Evolutionary conservation across 1,140 invertebrate species (phyloP), one percentile per base, ranked within the genome.

Genomic region (Batillaria attramentaria): DNA sequence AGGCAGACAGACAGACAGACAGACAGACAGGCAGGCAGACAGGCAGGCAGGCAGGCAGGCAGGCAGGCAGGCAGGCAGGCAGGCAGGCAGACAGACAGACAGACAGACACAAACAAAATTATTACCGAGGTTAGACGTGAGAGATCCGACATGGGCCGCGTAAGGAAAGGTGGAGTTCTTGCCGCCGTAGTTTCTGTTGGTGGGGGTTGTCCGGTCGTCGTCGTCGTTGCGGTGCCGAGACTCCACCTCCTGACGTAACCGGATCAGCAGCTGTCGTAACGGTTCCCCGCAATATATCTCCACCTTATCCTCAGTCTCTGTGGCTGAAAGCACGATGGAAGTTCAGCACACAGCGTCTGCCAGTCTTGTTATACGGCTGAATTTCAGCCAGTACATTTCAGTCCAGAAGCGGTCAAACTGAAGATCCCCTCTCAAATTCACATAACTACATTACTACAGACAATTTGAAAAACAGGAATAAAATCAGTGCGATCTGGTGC

Each of bases 241-340:
- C 57, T 80, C 76, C 35, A 65, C 60, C 46, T 83, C 70, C 31
- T 82, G 77, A 5, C 73, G 35, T 4, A 78, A 70, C 20, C 79
- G 77, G 24, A 62, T 65, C 41, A 84, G 82, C 20, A 84, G 46
- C 33, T 74, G 65, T 28, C 78, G 66, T 20, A 83, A 65, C 6
- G 79, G 60, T 68, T 82, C 82, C 0, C 83, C 82, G 72, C 86
- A 87, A 28, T 79, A 77, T 18, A 87, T 80, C 35, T 82, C 81
- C 39, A 87, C 77, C 65, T 81, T 77, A 31, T 83, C 84, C 2
- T 84, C 81, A 13, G 82, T 77, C n/a, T 83, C 79, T 28, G 81
- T 82, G 5, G 83, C 86, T 87, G 73, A 20, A 77, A 75, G 43
- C 62, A 65, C 16, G 33, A 70, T 35, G 37, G 60, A 33, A 18